Evolutionary conservation across 2,797 vertebrate genomes (phyloP).

Genomic region (Brachymystax lenok): DNA sequence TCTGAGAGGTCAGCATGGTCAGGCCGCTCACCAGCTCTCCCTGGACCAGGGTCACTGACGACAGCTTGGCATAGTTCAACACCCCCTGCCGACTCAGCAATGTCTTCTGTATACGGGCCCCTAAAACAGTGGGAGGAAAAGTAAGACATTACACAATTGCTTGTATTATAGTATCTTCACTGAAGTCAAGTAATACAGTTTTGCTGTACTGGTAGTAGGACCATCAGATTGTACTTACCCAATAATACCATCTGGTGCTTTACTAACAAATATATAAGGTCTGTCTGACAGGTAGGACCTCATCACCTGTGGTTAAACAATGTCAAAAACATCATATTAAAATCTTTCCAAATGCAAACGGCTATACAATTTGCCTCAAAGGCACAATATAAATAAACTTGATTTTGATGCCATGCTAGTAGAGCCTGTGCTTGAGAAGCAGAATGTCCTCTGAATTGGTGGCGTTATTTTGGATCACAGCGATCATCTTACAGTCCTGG

Average conservation of each 20-base stretch:
- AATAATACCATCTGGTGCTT: constrained; percentile 84
- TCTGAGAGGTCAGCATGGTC: constrained; percentile 75
- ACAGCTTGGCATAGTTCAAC: constrained; percentile 82
- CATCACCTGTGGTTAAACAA: constrained; percentile 71
- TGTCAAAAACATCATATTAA: neutral
- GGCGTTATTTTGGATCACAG: constrained; percentile 83
- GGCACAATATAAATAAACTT: constrained; percentile 74
- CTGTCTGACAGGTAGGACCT: constrained; percentile 76
- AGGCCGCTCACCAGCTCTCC: constrained; percentile 82
- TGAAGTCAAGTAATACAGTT: neutral
- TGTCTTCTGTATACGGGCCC: constrained; percentile 84
- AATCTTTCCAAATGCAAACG: neutral
- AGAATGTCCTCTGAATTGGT: constrained; percentile 76
- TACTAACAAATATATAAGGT: constrained; percentile 82
- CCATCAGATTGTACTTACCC: constrained; percentile 67
- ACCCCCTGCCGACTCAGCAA: constrained; percentile 86
- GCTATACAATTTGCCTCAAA: neutral
- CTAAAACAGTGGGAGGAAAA: constrained; percentile 63
- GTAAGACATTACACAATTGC: neutral
- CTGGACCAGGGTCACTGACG: constrained; percentile 69
- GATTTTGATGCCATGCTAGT: constrained; percentile 76
- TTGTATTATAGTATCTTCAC: neutral
- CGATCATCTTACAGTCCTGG: constrained; percentile 82
- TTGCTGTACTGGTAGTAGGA: too few relatives aligned
- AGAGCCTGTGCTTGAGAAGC: constrained; percentile 74